These are phyloP conservation scores for Eulemur rufifrons DNA, from an alignment of 2,113 vertebrate species.

Conservation along the genomic window DNA sequence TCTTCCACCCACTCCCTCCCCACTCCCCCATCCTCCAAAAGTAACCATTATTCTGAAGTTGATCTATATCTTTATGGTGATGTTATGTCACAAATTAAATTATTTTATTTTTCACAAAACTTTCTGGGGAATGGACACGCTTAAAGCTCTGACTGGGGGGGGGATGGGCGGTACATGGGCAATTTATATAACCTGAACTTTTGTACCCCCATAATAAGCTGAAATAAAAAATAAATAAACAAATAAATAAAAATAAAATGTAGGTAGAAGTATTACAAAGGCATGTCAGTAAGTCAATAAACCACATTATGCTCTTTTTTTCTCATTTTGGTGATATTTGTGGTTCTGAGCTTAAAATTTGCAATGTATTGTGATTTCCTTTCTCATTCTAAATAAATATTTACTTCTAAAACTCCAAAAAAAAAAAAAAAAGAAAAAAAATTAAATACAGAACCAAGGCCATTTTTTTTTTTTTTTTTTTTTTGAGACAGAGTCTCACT, in stretches of 20 bases:
- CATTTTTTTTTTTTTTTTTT: no score
- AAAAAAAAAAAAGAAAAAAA: background rate
- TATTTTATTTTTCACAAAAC: background rate
- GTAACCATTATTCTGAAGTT: background rate
- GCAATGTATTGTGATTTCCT: background rate
- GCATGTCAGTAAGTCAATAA: background rate
- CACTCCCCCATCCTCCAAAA: fast-evolving
- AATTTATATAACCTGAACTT: no score
- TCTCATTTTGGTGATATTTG: background rate
- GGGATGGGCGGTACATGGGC: no score
- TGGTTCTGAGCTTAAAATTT: background rate
- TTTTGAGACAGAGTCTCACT: no score
- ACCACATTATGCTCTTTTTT: background rate
- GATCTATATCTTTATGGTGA: background rate
- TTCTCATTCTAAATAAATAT: constrained; percentile 11
- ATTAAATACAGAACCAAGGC: background rate
- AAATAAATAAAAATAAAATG: background rate
- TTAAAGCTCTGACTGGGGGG: no score
- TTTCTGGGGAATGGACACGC: background rate
- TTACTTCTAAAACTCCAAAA: background rate
- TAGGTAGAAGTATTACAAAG: background rate
- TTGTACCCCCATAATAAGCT: no score
- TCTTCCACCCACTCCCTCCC: background rate
- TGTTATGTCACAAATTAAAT: background rate
- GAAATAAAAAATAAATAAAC: no score